phyloP scores from a whole-genome alignment of 2,113 vertebrate genomes.

The Perccottus glenii region DNA sequence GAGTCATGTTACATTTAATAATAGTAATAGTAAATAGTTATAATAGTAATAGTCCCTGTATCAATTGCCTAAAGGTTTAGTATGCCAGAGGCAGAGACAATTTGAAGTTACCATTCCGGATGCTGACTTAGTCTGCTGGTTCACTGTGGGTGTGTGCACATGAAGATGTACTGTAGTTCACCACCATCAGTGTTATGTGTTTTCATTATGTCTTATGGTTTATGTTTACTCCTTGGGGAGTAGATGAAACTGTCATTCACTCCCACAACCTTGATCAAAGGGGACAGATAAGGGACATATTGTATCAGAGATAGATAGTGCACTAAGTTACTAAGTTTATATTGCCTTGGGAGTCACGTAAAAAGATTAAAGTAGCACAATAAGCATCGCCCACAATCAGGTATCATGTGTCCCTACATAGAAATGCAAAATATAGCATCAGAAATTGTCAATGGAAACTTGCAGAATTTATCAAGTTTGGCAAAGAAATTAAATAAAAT shows the following conservation, averaged over 20 bases:
- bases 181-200: slow-evolving; percentile 28
- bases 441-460: too few relatives aligned
- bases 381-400: neutral
- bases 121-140: slow-evolving; percentile 28
- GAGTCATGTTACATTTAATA: too few relatives aligned
- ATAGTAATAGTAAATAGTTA: too few relatives aligned
- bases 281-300: slow-evolving; percentile 25
- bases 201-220: slow-evolving; percentile 50
- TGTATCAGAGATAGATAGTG: slow-evolving; percentile 10
- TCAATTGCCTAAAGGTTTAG: slow-evolving; percentile 43
- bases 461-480: too few relatives aligned
- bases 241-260: slow-evolving; percentile 60
- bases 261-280: slow-evolving; percentile 42
- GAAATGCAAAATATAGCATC: too few relatives aligned
- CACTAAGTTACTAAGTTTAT: neutral
- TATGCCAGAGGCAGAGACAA: slow-evolving; percentile 36
- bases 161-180: slow-evolving; percentile 27
- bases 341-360: neutral
- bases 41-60: slow-evolving; percentile 12
- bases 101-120: slow-evolving; percentile 37
- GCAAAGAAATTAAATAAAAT: too few relatives aligned
- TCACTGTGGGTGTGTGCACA: slow-evolving; percentile 17
- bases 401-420: too few relatives aligned
- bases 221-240: slow-evolving; percentile 60
- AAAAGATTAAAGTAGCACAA: slow-evolving; percentile 1